Percentiles rank a stretch among this genome's conserved stretches.
These are phyloP conservation scores for Cotesia chilonis DNA, from an alignment of 1,140 invertebrate species.

Conservation along the genomic window DNA sequence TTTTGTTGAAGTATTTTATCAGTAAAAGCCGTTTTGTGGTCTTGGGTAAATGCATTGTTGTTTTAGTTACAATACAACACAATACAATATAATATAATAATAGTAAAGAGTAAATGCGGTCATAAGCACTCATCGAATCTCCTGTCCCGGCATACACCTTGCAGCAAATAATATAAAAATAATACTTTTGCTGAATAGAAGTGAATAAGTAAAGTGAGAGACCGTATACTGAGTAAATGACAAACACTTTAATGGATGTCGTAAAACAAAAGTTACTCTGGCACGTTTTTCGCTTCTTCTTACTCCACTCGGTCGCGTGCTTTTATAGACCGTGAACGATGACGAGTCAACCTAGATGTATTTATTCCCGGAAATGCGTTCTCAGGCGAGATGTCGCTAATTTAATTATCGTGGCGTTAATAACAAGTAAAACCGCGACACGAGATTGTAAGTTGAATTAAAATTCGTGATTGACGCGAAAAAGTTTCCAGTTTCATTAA, in stretches of 20 bases:
- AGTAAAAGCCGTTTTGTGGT: no score
- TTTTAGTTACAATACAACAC: no score
- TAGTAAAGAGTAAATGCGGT: no score
- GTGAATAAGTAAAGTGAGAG: slow-evolving; percentile 4
- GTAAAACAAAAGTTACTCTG: slow-evolving; percentile 36
- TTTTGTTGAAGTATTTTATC: no score
- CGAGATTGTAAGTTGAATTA: neutral
- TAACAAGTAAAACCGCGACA: neutral
- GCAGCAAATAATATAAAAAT: no score
- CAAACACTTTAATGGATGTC: slow-evolving; percentile 39
- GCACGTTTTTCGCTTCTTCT: slow-evolving; percentile 31
- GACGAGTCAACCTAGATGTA: slow-evolving; percentile 31
- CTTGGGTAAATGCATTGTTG: no score
- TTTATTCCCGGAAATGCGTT: slow-evolving; percentile 34
- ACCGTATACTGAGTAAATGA: slow-evolving; percentile 37
- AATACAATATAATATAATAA: no score
- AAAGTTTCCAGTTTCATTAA: neutral
- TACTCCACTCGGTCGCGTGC: slow-evolving; percentile 15
- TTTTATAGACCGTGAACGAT: slow-evolving; percentile 38
- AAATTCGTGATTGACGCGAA: neutral
- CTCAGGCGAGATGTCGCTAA: slow-evolving; percentile 30
- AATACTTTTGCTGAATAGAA: slow-evolving; percentile 1
- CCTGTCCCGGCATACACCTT: neutral
- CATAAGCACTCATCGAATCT: no score
- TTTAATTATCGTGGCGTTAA: slow-evolving; percentile 28